phyloP scores from a whole-genome alignment of 2,797 vertebrate species.

The Monodelphis domestica region DNA sequence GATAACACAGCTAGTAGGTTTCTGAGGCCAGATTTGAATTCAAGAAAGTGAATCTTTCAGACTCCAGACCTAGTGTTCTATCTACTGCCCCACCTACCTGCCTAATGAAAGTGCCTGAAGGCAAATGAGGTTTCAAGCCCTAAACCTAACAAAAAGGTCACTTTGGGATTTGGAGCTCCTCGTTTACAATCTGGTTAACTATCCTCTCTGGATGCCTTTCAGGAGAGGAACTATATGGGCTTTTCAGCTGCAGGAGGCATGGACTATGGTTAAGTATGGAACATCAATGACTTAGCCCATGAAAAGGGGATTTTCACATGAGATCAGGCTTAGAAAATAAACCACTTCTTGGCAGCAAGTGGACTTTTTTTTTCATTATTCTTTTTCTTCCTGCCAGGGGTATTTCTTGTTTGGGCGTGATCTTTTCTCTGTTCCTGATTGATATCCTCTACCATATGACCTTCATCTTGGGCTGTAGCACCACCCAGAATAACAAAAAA shows the following conservation, averaged over 20 bases:
- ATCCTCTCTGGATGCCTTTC: neutral
- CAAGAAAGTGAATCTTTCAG: no score
- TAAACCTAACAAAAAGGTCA: neutral
- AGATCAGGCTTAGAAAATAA: neutral
- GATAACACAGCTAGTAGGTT: no score
- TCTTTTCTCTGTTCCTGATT: neutral
- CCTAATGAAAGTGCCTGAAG: no score
- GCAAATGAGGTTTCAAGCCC: neutral
- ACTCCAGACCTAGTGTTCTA: no score
- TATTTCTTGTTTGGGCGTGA: neutral
- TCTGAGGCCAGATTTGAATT: no score
- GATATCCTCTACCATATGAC: neutral
- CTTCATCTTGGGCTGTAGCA: neutral
- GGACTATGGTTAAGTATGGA: neutral
- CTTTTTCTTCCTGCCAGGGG: neutral
- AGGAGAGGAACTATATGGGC: neutral
- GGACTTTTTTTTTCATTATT: neutral
- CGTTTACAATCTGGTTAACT: neutral
- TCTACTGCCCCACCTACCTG: no score
- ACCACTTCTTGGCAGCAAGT: neutral
- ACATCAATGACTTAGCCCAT: neutral
- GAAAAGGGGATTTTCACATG: neutral
- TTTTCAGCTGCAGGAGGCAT: neutral
- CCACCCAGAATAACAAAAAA: conserved; percentile 16
- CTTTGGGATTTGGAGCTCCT: neutral